Evolutionary conservation across 2,888 invertebrate genomes (phyloP).

Genomic region (Lepeophtheirus nordmannii): DNA sequence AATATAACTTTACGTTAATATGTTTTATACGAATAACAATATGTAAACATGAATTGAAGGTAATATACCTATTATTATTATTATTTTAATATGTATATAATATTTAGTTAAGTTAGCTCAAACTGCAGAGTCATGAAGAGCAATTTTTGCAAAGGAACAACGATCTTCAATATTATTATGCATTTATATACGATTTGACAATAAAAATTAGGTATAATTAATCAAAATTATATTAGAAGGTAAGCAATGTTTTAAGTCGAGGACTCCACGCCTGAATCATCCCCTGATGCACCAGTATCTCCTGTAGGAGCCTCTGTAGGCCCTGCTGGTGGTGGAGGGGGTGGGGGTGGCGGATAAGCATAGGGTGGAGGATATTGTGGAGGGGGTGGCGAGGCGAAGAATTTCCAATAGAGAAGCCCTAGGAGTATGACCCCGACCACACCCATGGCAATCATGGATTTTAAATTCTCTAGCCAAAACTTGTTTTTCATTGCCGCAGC

Average conservation of each 20-base stretch:
- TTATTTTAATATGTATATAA: no score
- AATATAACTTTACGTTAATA: no score
- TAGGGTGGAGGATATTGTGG: conserved; percentile 11
- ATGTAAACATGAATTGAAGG: no score
- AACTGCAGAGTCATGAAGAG: no score
- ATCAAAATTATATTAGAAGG: no score
- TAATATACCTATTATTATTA: no score
- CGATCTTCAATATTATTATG: no score
- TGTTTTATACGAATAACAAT: no score
- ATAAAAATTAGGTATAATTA: no score
- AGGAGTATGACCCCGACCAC: conserved; percentile 20
- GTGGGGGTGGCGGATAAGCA: neutral
- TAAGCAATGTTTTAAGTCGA: neutral
- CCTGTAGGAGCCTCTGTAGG: neutral
- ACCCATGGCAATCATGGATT: conserved; percentile 22
- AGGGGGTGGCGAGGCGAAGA: conserved; percentile 7
- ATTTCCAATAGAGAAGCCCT: conserved; percentile 22
- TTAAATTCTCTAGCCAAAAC: conserved; percentile 25
- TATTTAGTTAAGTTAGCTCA: no score
- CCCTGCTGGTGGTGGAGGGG: neutral
- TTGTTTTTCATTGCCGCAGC: conserved; percentile 24
- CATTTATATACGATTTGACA: no score
- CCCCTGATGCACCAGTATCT: neutral
- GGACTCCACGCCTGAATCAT: neutral
- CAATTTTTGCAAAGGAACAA: no score